Evolutionary conservation across 1,140 invertebrate genomes (phyloP).

Genomic region (Caenorhabditis inopinata): DNA sequence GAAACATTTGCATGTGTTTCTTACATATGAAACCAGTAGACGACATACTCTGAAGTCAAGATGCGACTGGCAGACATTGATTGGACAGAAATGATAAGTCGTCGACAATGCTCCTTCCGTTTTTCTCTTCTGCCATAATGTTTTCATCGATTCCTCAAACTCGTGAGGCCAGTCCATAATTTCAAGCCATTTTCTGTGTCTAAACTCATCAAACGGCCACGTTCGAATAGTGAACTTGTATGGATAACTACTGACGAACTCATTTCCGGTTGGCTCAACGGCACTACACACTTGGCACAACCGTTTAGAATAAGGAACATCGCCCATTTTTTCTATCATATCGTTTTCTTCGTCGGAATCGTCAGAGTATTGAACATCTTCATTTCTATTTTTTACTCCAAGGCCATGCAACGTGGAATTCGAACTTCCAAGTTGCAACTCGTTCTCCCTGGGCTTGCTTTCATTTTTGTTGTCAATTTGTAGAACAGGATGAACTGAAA

Average conservation of each 20-base stretch:
- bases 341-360: slow-evolving; percentile 33
- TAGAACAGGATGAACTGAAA: background rate
- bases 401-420: no score
- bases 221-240: slow-evolving; percentile 15
- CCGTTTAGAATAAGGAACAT: background rate
- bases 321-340: background rate
- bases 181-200: slow-evolving; percentile 34
- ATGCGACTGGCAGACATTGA: slow-evolving; percentile 32
- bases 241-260: background rate
- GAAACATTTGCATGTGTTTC: no score
- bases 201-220: slow-evolving; percentile 32
- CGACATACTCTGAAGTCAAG: slow-evolving; percentile 13
- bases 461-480: background rate
- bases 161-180: slow-evolving; percentile 19
- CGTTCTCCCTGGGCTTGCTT: background rate
- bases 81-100: slow-evolving; percentile 9
- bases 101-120: background rate
- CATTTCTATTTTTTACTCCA: background rate
- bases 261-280: background rate
- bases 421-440: background rate
- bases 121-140: slow-evolving; percentile 18
- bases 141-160: slow-evolving; percentile 25
- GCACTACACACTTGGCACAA: slow-evolving; percentile 18
- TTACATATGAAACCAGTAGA: no score
- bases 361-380: background rate